phyloP scores from a whole-genome alignment of 2,888 invertebrate species.

The Acheta domesticus region DNA sequence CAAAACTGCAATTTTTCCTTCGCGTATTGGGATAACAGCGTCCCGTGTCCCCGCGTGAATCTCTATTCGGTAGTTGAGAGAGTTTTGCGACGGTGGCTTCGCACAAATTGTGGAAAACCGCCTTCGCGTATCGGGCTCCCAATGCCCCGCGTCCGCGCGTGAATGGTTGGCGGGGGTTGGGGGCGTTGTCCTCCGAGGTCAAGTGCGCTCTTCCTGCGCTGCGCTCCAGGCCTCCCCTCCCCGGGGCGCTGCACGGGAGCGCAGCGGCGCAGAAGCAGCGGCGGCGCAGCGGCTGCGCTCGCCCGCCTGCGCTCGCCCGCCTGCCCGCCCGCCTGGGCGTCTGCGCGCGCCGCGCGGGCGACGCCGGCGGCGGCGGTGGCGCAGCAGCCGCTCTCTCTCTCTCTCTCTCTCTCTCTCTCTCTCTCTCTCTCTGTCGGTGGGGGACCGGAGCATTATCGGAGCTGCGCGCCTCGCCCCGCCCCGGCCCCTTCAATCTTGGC shows the following conservation, averaged over 20 bases:
- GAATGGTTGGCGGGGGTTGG: neutral
- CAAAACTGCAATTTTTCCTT: too few relatives aligned
- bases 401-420: too few relatives aligned
- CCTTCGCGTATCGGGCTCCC: too few relatives aligned
- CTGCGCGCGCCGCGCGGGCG: constrained; percentile 8
- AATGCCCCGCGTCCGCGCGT: too few relatives aligned
- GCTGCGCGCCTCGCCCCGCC: constrained; percentile 1
- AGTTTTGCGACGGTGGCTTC: too few relatives aligned
- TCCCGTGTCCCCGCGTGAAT: too few relatives aligned
- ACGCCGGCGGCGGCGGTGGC: neutral
- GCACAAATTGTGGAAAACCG: too few relatives aligned
- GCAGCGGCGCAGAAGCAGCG: neutral
- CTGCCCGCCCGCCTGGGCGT: neutral
- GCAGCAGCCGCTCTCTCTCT: too few relatives aligned
- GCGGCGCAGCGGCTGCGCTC: neutral
- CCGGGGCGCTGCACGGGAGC: neutral
- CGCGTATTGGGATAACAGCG: too few relatives aligned
- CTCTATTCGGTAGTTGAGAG: too few relatives aligned
- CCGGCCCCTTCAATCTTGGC: neutral
- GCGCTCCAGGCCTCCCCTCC: neutral
- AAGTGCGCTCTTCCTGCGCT: neutral
- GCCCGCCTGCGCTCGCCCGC: neutral
- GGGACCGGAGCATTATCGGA: neutral
- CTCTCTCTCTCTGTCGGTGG: neutral
- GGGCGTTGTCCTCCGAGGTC: constrained; percentile 11